Evolutionary conservation across 2,888 invertebrate genomes (phyloP).

Genomic region (Hesperia comma): DNA sequence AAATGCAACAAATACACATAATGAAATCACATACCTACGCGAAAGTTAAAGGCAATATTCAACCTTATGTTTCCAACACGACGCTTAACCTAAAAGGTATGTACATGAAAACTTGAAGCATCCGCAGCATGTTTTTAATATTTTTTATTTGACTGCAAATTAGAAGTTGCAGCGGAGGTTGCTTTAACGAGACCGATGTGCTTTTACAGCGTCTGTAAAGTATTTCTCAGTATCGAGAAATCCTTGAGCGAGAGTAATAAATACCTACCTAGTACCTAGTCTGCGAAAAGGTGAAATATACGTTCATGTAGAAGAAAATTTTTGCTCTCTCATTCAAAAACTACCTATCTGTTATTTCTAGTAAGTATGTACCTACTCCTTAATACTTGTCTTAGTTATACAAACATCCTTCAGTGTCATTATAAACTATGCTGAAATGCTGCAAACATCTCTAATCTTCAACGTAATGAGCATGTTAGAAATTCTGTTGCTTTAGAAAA

Average conservation of each 20-base stretch:
- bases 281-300: not conserved
- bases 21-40: too few species aligned
- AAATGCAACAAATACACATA: too few species aligned
- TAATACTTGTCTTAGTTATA: too few species aligned
- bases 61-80: not conserved
- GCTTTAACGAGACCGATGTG: slow-evolving; percentile 14
- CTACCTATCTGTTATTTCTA: too few species aligned
- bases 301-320: not conserved
- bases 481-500: too few species aligned
- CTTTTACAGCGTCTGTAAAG: slow-evolving; percentile 3
- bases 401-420: too few species aligned
- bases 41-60: not conserved
- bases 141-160: slow-evolving; percentile 2
- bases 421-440: too few species aligned
- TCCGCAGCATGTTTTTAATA: not conserved
- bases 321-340: too few species aligned
- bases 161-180: slow-evolving; percentile 1
- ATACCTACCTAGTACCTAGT: too few species aligned
- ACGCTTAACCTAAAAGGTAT: slow-evolving; percentile 3
- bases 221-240: slow-evolving; percentile 10
- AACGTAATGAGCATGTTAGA: too few species aligned
- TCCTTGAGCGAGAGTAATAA: slow-evolving; percentile 2
- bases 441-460: too few species aligned
- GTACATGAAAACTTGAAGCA: not conserved
- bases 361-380: too few species aligned